These are phyloP conservation scores for Sycophila texana DNA, from an alignment of 2,888 invertebrate species.

Conservation along the genomic window DNA sequence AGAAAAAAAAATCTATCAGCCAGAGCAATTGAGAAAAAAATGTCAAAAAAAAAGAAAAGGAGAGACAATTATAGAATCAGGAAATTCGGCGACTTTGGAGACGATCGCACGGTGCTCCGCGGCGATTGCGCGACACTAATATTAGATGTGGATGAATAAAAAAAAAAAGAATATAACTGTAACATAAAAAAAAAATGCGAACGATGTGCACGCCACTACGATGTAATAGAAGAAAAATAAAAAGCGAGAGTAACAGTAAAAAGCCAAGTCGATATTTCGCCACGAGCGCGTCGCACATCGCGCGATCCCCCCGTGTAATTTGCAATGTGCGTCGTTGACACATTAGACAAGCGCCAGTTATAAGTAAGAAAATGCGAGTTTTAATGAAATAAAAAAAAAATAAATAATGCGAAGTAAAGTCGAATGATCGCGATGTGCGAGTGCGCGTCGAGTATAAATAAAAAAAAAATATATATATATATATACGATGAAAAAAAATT, in stretches of 20 bases:
- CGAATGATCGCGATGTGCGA: slow-evolving; percentile 44
- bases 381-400: neutral
- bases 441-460: slow-evolving; percentile 44
- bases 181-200: slow-evolving; percentile 58
- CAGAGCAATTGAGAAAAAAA: slow-evolving; percentile 47
- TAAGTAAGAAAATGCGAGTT: slow-evolving; percentile 49
- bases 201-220: slow-evolving; percentile 56
- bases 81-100: slow-evolving; percentile 54
- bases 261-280: slow-evolving; percentile 60
- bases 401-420: slow-evolving; percentile 8
- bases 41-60: slow-evolving; percentile 15
- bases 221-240: slow-evolving; percentile 26
- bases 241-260: neutral
- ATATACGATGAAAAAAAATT: slow-evolving; percentile 36
- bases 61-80: slow-evolving; percentile 28
- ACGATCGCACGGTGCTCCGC: slow-evolving; percentile 56
- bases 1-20: slow-evolving; percentile 28
- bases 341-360: slow-evolving; percentile 56
- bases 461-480: slow-evolving; percentile 22
- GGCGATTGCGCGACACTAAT: slow-evolving; percentile 34
- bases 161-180: slow-evolving; percentile 56
- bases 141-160: slow-evolving; percentile 61
- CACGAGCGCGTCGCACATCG: slow-evolving; percentile 55
- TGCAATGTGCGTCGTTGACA: slow-evolving; percentile 7
- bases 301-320: slow-evolving; percentile 31